These are phyloP conservation scores for Temnothorax curvispinosus DNA, from an alignment of 1,140 invertebrate genomes.

Conservation along the genomic window DNA sequence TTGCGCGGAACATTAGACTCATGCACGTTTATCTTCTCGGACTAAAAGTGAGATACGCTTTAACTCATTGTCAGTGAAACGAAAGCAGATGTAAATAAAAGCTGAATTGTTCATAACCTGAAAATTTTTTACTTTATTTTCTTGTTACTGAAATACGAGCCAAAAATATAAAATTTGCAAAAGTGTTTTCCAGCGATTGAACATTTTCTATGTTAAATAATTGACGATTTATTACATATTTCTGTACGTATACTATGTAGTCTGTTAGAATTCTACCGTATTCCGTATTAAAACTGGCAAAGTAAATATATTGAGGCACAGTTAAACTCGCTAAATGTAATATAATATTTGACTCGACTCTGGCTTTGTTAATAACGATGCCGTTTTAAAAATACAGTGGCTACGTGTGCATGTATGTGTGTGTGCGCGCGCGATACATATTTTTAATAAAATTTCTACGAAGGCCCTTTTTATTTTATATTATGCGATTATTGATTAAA, in stretches of 20 bases:
- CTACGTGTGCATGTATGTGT: background rate
- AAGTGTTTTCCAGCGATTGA: background rate
- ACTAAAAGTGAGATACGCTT: background rate
- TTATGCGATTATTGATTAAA: slow-evolving; percentile 21
- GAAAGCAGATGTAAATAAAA: slow-evolving; percentile 2
- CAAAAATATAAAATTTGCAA: background rate
- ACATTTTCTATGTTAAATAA: background rate
- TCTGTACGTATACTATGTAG: background rate
- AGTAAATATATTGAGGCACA: slow-evolving; percentile 21
- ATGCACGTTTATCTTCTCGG: background rate
- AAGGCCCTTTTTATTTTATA: slow-evolving; percentile 3
- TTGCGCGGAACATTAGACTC: background rate
- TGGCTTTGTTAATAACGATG: background rate
- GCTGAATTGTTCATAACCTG: background rate
- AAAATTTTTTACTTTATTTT: background rate
- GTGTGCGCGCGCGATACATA: background rate
- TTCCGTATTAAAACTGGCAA: background rate
- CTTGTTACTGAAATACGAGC: background rate
- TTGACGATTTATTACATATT: background rate
- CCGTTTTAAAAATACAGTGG: background rate
- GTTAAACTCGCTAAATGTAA: slow-evolving; percentile 30
- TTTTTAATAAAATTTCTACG: slow-evolving; percentile 41
- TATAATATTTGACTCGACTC: background rate
- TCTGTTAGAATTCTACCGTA: background rate
- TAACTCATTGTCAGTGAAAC: background rate